Conservation (phyloP, 2,797 vertebrate species). For the Lagothrix lagotricha region DNA sequence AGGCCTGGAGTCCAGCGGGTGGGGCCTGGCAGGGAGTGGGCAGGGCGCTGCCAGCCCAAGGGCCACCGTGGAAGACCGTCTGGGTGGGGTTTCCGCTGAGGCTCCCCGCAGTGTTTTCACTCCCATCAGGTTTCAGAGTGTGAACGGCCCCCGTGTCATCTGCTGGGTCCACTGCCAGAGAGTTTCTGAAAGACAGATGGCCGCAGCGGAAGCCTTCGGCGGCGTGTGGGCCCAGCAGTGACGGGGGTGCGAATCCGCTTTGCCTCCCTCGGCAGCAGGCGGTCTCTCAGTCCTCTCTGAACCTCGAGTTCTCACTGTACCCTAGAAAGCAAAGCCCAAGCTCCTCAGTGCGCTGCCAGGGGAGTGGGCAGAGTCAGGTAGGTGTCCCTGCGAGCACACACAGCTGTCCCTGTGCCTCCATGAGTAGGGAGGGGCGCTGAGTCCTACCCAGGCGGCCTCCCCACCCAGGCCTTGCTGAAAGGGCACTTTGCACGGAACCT, state of each 20-base stretch:
- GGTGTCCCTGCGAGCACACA: neutral
- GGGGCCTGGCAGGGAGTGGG: accelerated
- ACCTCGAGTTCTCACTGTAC: neutral
- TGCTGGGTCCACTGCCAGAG: neutral
- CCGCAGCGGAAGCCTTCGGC: neutral
- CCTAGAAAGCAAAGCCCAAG: neutral
- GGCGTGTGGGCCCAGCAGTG: neutral
- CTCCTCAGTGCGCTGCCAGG: neutral
- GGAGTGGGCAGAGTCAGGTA: neutral
- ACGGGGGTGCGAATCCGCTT: neutral
- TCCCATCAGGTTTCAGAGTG: neutral
- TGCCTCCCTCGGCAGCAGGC: neutral
- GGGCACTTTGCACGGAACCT: too few species aligned
- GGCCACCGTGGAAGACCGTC: neutral
- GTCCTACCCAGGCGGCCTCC: neutral
- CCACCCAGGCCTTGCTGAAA: accelerated
- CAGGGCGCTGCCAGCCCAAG: neutral
- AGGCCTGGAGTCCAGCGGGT: neutral
- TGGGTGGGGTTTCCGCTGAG: neutral
- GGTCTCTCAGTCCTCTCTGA: neutral
- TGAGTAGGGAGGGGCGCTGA: accelerated
- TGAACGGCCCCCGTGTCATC: neutral
- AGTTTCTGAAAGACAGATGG: neutral
- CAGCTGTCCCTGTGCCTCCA: neutral
- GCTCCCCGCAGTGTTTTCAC: neutral